Evolutionary conservation across 2,888 invertebrate species (phyloP), one percentile per base, ranked within the genome.

Genomic region (Parnassius mnemosyne): DNA sequence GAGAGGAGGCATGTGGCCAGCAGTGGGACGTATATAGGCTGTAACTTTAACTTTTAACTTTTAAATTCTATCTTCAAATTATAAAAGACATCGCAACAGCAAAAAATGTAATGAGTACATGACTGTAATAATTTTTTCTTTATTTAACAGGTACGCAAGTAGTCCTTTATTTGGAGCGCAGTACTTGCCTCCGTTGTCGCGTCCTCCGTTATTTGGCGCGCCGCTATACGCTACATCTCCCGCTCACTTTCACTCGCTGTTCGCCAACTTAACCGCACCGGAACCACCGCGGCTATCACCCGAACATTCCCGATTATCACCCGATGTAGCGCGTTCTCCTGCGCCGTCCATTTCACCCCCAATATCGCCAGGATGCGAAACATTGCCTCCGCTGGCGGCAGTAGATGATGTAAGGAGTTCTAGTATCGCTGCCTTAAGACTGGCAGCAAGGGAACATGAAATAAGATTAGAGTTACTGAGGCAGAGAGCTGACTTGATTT

Each of bases 391-490:
- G 74, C 74, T 90, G 49, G 94, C 94, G 7, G 71, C 64, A 65
- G 74, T 81, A 67, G 91, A 90, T 44, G 97, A 97, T 79, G 93
- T 96, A n/a, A 92, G 97, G 71, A 95, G 94, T 69, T 96, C 96
- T 12, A 97, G 97, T 77, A 97, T 97, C 71, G 97, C 97, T 0
- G 95, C 96, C 0, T 89, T 98, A 63, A 92, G 98, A 71, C 86
- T 97, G 57, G 97, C 97, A 73, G 98, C 98, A 1, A 92, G 97
- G 46, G 97, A 98, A 79, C 97, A 97, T 83, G 97, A 97, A 83
- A 87, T 97, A 53, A 94, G 96, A 80, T 89, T 97, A 72, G 97
- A 97, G 83, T 61, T 75, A 90, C 84, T 97, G 68, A 93, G 97
- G 57, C 96, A 96, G 76, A 95, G 95, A 79, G 86, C 90, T 42